These are phyloP conservation scores for Bombus turneri DNA, from an alignment of 1,140 invertebrate species.

Conservation along the genomic window DNA sequence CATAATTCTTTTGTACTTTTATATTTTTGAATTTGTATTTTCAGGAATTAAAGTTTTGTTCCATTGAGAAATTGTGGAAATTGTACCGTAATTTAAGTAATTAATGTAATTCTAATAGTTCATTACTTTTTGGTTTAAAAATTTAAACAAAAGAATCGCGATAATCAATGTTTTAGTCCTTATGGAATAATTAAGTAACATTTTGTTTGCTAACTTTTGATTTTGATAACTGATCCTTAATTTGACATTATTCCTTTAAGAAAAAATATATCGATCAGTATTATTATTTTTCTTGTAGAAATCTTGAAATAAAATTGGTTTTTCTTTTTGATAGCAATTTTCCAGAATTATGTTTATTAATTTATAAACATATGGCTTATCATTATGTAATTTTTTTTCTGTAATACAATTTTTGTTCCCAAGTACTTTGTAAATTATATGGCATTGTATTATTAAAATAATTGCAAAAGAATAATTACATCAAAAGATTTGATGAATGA, in stretches of 20 bases:
- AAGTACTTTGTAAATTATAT: constrained; percentile 25
- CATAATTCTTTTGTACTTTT: constrained; percentile 26
- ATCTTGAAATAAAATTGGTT: constrained; percentile 51
- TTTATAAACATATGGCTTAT: constrained; percentile 33
- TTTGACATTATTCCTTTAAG: constrained; percentile 34
- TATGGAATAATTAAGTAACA: constrained; percentile 10
- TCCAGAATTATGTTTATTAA: constrained; percentile 44
- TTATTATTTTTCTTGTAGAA: constrained; percentile 57
- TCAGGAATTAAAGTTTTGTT: constrained; percentile 17
- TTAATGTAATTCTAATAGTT: constrained; percentile 15
- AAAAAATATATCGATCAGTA: constrained; percentile 64
- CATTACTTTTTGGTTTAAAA: neutral
- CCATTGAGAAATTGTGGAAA: constrained; percentile 7
- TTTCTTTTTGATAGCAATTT: constrained; percentile 56
- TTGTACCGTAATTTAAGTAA: constrained; percentile 4
- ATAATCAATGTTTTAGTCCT: constrained; percentile 28
- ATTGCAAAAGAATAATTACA: constrained; percentile 34
- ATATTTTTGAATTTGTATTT: constrained; percentile 27
- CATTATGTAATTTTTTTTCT: neutral
- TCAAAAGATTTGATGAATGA: neutral
- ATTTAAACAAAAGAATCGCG: neutral
- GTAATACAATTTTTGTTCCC: constrained; percentile 27
- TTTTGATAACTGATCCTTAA: constrained; percentile 46
- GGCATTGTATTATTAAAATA: constrained; percentile 3
- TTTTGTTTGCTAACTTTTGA: constrained; percentile 24